Conservation (phyloP, 1,140 invertebrate genomes). For the Dreissena polymorpha region DNA sequence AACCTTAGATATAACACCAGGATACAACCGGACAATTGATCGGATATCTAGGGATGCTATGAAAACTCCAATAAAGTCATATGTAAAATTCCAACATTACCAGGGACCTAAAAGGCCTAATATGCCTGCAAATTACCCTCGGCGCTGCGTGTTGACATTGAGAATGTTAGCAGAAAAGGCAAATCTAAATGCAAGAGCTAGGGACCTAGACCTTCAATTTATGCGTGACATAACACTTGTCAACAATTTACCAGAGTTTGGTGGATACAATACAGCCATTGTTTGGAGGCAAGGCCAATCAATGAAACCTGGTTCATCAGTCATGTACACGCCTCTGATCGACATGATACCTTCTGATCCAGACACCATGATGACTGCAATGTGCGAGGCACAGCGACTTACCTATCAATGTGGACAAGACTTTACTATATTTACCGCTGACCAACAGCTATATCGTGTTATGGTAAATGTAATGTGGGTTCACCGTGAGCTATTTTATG, state of each 20-base stretch:
- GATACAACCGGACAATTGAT: too few species aligned
- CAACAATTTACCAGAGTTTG: conserved; percentile 26
- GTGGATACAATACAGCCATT: conserved; percentile 35
- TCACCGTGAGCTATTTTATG: too few species aligned
- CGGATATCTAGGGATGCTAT: too few species aligned
- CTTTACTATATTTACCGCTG: conserved; percentile 33
- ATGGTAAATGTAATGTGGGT: too few species aligned
- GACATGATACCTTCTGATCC: conserved; percentile 58
- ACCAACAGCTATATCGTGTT: too few species aligned
- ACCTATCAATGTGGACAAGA: too few species aligned
- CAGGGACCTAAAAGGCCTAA: conserved; percentile 38
- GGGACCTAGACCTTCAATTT: conserved; percentile 41
- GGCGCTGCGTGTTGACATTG: conserved; percentile 28
- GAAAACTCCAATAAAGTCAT: too few species aligned
- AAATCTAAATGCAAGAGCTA: conserved; percentile 18
- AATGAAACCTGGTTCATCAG: conserved; percentile 31
- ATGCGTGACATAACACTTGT: conserved; percentile 16
- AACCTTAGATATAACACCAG: too few species aligned
- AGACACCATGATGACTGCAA: conserved; percentile 58
- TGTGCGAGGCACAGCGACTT: too few species aligned
- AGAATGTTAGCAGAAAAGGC: conserved; percentile 20
- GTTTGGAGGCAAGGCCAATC: conserved; percentile 6
- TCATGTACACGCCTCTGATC: conserved; percentile 55
- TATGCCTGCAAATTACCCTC: conserved; percentile 28
- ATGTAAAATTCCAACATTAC: conserved; percentile 6